These are phyloP conservation scores for Gastrophryne carolinensis DNA, from an alignment of 2,797 vertebrate species.

Conservation along the genomic window DNA sequence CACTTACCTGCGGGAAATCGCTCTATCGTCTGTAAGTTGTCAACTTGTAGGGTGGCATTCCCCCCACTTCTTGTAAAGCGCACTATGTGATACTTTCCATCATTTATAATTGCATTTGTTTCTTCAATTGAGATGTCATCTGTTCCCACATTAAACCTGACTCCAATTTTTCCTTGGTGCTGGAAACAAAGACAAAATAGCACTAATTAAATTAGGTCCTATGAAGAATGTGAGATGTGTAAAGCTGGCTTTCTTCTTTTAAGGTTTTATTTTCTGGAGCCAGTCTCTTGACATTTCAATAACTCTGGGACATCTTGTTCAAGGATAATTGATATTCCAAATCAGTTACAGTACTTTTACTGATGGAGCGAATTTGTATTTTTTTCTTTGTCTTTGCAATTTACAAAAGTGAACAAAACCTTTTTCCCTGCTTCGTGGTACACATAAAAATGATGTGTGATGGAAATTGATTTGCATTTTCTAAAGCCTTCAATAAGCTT, in stretches of 20 bases:
- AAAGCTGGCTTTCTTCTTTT: neutral
- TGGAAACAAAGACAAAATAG: slow-evolving; percentile 63
- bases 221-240: slow-evolving; percentile 14
- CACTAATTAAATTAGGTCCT: slow-evolving; percentile 24
- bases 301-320: slow-evolving; percentile 50
- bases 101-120: slow-evolving; percentile 95
- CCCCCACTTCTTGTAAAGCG: slow-evolving; percentile 97
- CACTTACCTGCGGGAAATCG: slow-evolving; percentile 97
- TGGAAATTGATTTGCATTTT: neutral
- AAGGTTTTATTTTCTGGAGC: slow-evolving; percentile 28
- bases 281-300: slow-evolving; percentile 56
- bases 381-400: slow-evolving; percentile 31
- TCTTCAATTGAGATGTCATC: slow-evolving; percentile 98
- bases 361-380: slow-evolving; percentile 36
- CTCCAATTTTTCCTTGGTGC: slow-evolving; percentile 95
- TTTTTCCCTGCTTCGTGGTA: slow-evolving; percentile 14
- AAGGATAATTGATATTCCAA: slow-evolving; percentile 61
- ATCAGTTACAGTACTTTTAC: slow-evolving; percentile 40
- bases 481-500: slow-evolving; percentile 16
- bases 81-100: slow-evolving; percentile 97
- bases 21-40: slow-evolving; percentile 97
- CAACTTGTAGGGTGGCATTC: slow-evolving; percentile 98
- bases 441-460: slow-evolving; percentile 14
- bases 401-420: slow-evolving; percentile 33
- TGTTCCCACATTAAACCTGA: slow-evolving; percentile 97